Evolutionary conservation across 2,888 invertebrate species (phyloP), one percentile per base, ranked within the genome.

Genomic region (Parnassius smintheus): DNA sequence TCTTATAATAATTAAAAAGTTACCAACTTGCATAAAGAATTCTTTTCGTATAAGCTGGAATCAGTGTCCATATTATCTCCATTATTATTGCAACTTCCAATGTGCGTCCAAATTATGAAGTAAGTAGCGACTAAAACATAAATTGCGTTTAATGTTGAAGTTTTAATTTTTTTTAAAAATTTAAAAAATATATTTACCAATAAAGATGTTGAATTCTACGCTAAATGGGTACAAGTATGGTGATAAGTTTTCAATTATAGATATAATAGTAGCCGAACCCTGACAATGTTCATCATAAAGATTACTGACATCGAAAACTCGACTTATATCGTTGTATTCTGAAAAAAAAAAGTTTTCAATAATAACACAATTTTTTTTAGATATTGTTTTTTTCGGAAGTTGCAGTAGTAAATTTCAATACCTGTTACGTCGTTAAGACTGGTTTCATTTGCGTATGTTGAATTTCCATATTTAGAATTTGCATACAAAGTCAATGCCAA

Each of bases 181-280:
- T 2, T 11, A 9, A 11, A 44, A 44, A 44, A 11, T 10, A 50
- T 56, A 50, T 76, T 68, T 85, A 94, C 95, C 95, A 61, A 95
- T 94, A 65, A 96, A 93, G 75, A 96, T 95, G 81, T 95, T 96
- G 83, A 95, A 96, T 81, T 96, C 95, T 42, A 96, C 95, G 68
- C 94, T 95, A 80, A 96, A 96, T 0, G 96, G 96, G 74, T 95
- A 96, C 13, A 96, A 86, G 77, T 96, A 96, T 0, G 96, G 96
- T 1, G 95, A 95, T 73, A 95, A 94, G 75, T 93, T 92, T 74
- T 92, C 91, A 67, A 92, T 90, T 58, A 94, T 92, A 1, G 85
- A 75, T 57, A 80, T 87, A 58, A 94, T 76, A 11, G 92, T 88
- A 2, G 75, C 77, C 1, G 92, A 86, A 1, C 87, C 88, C 35